Conservation (phyloP, 1,140 invertebrate genomes). For the Tetragnatha versicolor region DNA sequence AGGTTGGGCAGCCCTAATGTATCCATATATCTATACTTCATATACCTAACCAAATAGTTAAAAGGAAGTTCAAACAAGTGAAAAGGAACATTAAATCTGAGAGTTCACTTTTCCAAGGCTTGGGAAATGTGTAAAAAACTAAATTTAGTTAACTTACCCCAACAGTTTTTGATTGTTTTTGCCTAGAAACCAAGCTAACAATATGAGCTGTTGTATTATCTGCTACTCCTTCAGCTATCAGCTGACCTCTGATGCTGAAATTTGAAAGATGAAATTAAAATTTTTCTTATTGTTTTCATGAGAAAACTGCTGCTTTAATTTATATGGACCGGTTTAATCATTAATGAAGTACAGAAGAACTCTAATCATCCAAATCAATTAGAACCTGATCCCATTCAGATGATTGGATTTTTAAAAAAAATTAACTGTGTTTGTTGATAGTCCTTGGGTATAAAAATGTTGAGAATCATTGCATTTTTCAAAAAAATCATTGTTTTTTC, state of each 20-base stretch:
- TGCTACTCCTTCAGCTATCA: constrained; percentile 31
- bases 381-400: neutral
- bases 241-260: constrained; percentile 9
- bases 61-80: too few species aligned
- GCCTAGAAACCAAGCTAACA: constrained; percentile 37
- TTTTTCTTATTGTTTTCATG: neutral
- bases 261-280: neutral
- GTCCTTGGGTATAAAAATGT: neutral
- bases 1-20: too few species aligned
- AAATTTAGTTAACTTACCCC: too few species aligned
- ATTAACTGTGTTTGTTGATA: neutral
- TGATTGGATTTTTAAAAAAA: neutral
- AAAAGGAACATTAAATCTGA: too few species aligned
- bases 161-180: constrained; percentile 4
- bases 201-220: constrained; percentile 48
- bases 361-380: too few species aligned
- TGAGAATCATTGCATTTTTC: neutral
- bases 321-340: neutral
- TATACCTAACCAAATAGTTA: too few species aligned
- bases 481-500: too few species aligned
- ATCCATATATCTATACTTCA: too few species aligned
- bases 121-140: too few species aligned
- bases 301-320: neutral
- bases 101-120: too few species aligned
- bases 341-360: neutral